Conservation (phyloP, 2,888 invertebrate genomes). For the Himalopsyche anomala region DNA sequence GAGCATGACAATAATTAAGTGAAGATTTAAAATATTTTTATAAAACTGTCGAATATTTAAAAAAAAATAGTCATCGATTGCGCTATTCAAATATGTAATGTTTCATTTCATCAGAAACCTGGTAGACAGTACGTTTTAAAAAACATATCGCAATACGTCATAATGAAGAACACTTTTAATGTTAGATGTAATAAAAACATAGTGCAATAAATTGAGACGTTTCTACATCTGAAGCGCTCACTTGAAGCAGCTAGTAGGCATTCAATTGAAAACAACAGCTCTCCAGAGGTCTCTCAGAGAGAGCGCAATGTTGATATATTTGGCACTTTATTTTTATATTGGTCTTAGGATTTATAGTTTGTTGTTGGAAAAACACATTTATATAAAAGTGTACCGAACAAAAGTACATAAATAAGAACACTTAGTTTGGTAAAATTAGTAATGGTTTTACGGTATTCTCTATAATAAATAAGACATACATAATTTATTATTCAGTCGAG, state of each 20-base stretch:
- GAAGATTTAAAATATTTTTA: no score
- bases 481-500: no score
- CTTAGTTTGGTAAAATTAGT: no score
- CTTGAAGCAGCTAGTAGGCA: slow-evolving; percentile 7
- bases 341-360: slow-evolving; percentile 2
- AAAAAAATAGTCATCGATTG: no score
- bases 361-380: background rate
- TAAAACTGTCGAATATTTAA: no score
- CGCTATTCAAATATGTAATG: no score
- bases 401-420: background rate
- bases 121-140: no score
- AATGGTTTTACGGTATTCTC: no score
- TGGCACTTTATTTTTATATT: slow-evolving; percentile 22
- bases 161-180: background rate
- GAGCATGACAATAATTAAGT: no score
- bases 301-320: background rate
- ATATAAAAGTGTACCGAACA: background rate
- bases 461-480: no score
- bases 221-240: background rate
- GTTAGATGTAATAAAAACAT: background rate
- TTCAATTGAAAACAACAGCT: slow-evolving; percentile 58
- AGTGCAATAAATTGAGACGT: background rate
- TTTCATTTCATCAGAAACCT: no score
- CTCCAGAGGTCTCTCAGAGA: slow-evolving; percentile 41
- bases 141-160: no score